phyloP scores from a whole-genome alignment of 2,888 invertebrate genomes.

The Drosophila multiciliata region DNA sequence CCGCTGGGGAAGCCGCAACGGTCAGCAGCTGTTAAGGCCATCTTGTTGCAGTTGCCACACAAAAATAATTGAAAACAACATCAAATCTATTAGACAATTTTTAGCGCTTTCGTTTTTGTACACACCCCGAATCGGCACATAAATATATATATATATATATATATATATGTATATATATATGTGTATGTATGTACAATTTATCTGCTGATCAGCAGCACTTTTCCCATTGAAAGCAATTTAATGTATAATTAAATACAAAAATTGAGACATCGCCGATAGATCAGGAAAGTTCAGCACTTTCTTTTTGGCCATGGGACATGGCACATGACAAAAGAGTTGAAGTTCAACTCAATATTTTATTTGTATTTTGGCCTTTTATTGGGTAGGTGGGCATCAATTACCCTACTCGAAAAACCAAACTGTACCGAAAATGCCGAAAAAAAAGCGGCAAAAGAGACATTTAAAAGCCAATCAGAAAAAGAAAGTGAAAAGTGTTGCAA shows the following conservation, averaged over 20 bases:
- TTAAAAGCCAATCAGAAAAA: slow-evolving; percentile 51
- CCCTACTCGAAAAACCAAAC: slow-evolving; percentile 31
- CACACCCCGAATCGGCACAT: slow-evolving; percentile 21
- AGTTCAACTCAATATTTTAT: slow-evolving; percentile 48
- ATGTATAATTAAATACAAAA: slow-evolving; percentile 53
- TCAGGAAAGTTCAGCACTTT: slow-evolving; percentile 70
- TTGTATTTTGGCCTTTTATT: slow-evolving; percentile 6
- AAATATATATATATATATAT: not conserved
- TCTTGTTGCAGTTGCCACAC: slow-evolving; percentile 8
- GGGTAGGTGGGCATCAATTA: slow-evolving; percentile 66
- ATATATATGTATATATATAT: no score
- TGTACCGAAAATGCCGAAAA: not conserved
- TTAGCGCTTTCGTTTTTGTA: slow-evolving; percentile 64
- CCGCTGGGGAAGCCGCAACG: slow-evolving; percentile 6
- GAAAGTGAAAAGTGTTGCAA: slow-evolving; percentile 71
- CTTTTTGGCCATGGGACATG: slow-evolving; percentile 46
- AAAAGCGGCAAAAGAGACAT: slow-evolving; percentile 13
- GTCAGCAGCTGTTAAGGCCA: slow-evolving; percentile 35
- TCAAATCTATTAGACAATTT: slow-evolving; percentile 50
- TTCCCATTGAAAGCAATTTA: slow-evolving; percentile 72
- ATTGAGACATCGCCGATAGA: slow-evolving; percentile 56
- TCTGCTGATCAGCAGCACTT: slow-evolving; percentile 62
- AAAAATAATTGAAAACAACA: slow-evolving; percentile 12
- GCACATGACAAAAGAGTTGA: slow-evolving; percentile 35
- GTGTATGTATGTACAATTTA: slow-evolving; percentile 14